Evolutionary conservation across 1,140 invertebrate species (phyloP).

Genomic region (Copidosoma floridanum): DNA sequence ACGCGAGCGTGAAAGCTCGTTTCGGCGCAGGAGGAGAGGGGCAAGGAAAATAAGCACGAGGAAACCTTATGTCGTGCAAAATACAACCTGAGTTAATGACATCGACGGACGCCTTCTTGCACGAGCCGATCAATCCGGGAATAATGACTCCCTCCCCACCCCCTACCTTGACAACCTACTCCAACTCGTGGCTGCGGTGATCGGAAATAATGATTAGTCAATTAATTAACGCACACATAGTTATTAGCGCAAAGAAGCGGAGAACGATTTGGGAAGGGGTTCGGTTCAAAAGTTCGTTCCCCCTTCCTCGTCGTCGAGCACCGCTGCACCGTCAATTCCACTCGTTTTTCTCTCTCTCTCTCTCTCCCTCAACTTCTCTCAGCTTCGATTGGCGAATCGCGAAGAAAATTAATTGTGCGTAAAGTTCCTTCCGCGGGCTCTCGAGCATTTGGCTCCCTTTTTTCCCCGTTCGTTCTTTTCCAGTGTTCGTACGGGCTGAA

Average conservation of each 20-base stretch:
- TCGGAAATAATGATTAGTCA: constrained; percentile 54
- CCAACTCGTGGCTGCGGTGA: constrained; percentile 27
- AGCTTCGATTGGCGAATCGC: constrained; percentile 23
- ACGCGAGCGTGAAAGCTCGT: no score
- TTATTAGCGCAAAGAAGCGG: constrained; percentile 34
- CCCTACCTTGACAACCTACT: no score
- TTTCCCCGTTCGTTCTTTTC: neutral
- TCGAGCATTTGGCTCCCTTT: neutral
- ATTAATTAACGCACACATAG: constrained; percentile 56
- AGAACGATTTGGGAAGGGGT: neutral
- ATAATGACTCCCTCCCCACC: constrained; percentile 43
- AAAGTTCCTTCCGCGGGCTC: constrained; percentile 41
- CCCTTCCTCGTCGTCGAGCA: no score
- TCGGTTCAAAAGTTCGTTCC: no score
- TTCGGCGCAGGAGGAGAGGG: no score
- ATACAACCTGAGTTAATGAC: constrained; percentile 39
- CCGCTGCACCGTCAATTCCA: constrained; percentile 32
- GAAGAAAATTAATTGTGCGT: constrained; percentile 56
- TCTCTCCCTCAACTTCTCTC: no score
- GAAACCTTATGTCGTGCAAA: no score
- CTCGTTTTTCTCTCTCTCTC: constrained; percentile 23
- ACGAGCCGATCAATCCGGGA: constrained; percentile 39
- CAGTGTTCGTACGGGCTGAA: no score
- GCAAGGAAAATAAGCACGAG: no score
- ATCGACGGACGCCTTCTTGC: constrained; percentile 30